Base-by-base conservation (phyloP, 2,888 invertebrate genomes). In the Xylota segnis region DNA sequence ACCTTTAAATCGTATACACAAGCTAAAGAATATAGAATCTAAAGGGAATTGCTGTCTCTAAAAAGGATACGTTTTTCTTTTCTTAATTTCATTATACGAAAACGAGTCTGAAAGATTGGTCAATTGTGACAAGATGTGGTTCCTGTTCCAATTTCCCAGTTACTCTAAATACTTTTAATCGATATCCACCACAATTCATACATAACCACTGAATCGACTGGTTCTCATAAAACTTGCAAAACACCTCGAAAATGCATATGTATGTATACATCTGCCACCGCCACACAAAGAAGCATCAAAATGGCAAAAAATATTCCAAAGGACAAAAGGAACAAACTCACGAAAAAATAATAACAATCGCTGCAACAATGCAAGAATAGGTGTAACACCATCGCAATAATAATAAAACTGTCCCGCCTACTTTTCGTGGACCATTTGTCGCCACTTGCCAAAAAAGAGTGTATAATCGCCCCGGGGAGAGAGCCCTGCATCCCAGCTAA, bases 381-480 rank as follows among this genome's bases (percentile, higher is more conserved):
- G 66, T 68, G 52, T 59, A 43, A 27, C 58, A 59, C 18, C 65
- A 59, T 59, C 52, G 58, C 56, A 74, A 75, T 76, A 76, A 63
- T 70, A 82, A 82, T 82, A 82, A 82, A 82, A 58, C 29, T 34
- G 70, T 63, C 70, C 70, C 82, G 76, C 82, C 82, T 58, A 40
- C 63, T 58, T 82, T 76, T 56, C 14, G 34, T 76, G 70, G 63
- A 27, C 63, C 76, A 71, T 82, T 82, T 82, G 63, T 52, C 45
- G 47, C 34, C 40, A 52, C 66, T 81, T 58, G 40, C 32, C 34
- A 32, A 61, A 70, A 56, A 52, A 65, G n/a, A 58, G n/a, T 3
- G 18, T 34, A 47, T 61, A 52, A 82, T 82, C 63, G 56, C 12
- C 12, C 9, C 10, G n/a, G 14, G 34, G 7, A 29, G 37, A 29